Base-by-base conservation (phyloP, 1,140 invertebrate genomes). In the Nasonia longicornis region DNA sequence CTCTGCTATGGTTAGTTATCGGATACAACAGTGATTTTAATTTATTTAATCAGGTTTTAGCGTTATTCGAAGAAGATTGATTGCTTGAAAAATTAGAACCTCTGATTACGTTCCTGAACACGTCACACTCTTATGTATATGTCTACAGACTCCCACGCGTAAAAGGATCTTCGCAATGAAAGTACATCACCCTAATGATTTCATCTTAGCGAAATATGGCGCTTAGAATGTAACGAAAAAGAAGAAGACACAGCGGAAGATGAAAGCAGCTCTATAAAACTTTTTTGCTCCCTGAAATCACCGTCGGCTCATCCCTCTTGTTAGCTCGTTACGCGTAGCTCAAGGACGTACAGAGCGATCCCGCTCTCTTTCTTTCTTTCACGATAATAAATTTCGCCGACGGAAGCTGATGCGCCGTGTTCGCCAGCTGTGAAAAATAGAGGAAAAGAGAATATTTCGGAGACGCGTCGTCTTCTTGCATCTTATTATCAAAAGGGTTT, bases 381-480 rank as follows among this genome's bases (percentile, higher is more conserved):
- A 10, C 6, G 64, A 14, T 72, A 72, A 72, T 72, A 79, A 79
- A 79, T 79, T 71, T 79, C 52, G n/a, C 58, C 20, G 48, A 12
- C 7, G 26, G 12, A 74, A 76, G 20, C 31, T 64, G 58, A 42
- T 76, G 58, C 35, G 10, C n/a, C 38, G 38, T 11, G 38, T 42
- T 22, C 63, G 42, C n/a, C 20, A 67, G 58, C 63, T 10, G 64
- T 67, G 35, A 67, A 74, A 77, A 67, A 38, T 12, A 22, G 8
- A 42, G 38, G 38, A 76, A 66, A 63, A 3, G 6, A n/a, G 63
- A 66, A 63, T 45, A 67, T 77, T 77, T 42, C 35, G 63, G 20
- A 63, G 63, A 16, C 31, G 16, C n/a, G 20, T 6, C 6, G 52
- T 58, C 52, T 58, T 16, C 16, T 58, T 77, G 35, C 20, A 67